Conservation (phyloP, 2,888 invertebrate genomes). For the Campoplex nolae region DNA sequence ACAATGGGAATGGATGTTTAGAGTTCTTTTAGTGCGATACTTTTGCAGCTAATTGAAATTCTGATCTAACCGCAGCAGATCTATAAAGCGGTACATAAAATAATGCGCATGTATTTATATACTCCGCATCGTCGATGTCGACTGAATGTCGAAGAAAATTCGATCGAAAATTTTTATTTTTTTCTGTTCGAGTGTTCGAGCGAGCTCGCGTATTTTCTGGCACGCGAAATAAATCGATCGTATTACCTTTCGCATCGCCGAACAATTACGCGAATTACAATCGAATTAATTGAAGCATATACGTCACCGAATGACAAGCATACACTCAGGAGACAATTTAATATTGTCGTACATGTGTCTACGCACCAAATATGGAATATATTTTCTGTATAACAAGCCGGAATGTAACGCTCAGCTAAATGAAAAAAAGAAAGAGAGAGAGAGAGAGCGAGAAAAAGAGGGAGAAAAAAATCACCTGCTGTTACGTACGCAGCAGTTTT, state of each 20-base stretch:
- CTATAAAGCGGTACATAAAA: neutral
- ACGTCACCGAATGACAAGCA: conserved; percentile 29
- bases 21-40: conserved; percentile 44
- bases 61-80: conserved; percentile 73
- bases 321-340: conserved; percentile 25
- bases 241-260: conserved; percentile 22
- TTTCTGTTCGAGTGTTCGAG: neutral
- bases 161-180: neutral
- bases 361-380: conserved; percentile 39
- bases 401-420: conserved; percentile 15
- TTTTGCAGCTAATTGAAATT: conserved; percentile 76
- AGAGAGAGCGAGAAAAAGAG: too few species aligned
- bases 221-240: conserved; percentile 38
- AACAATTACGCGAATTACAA: conserved; percentile 46
- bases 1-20: conserved; percentile 58
- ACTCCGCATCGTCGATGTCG: neutral
- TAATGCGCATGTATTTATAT: neutral
- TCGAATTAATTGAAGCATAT: conserved; percentile 52
- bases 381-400: neutral
- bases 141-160: conserved; percentile 25
- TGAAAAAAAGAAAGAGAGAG: conserved; percentile 11
- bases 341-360: conserved; percentile 36
- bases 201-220: neutral
- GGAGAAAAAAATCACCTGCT: conserved; percentile 52
- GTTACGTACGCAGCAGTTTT: conserved; percentile 21